Evolutionary conservation across 2,888 invertebrate genomes (phyloP).

Genomic region (Drosophila conformis): DNA sequence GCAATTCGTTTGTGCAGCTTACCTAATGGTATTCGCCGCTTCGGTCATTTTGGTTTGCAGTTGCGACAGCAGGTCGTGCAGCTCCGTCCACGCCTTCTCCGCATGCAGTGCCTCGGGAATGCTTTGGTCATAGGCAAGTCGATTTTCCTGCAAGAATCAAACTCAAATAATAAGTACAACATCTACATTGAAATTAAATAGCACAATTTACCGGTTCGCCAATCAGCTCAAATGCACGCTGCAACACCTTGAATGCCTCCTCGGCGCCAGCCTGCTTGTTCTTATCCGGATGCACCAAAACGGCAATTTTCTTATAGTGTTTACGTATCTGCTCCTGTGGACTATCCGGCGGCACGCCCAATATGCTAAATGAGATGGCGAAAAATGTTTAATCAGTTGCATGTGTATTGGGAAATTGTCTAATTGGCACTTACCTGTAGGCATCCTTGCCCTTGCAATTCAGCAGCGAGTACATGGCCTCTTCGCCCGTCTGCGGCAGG

Average conservation of each 20-base stretch:
- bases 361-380: slow-evolving; percentile 87
- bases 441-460: slow-evolving; percentile 98
- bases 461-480: slow-evolving; percentile 96
- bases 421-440: slow-evolving; percentile 88
- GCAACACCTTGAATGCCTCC: slow-evolving; percentile 97
- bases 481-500: slow-evolving; percentile 95
- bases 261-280: slow-evolving; percentile 97
- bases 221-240: slow-evolving; percentile 97
- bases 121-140: slow-evolving; percentile 90
- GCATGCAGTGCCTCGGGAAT: slow-evolving; percentile 91
- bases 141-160: slow-evolving; percentile 87
- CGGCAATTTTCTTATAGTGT: slow-evolving; percentile 96
- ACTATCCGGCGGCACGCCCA: slow-evolving; percentile 94
- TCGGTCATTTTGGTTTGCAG: slow-evolving; percentile 97
- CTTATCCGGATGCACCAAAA: slow-evolving; percentile 98
- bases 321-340: slow-evolving; percentile 97
- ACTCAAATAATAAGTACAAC: neutral
- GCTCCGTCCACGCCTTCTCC: slow-evolving; percentile 94
- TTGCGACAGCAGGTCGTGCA: slow-evolving; percentile 94
- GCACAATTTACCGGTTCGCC: slow-evolving; percentile 90
- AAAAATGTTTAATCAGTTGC: neutral
- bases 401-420: neutral
- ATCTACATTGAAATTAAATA: too few species aligned
- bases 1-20: slow-evolving; percentile 20
- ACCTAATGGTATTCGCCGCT: slow-evolving; percentile 95